phyloP scores from a whole-genome alignment of 2,797 vertebrate species.

The Euthynnus affinis region DNA sequence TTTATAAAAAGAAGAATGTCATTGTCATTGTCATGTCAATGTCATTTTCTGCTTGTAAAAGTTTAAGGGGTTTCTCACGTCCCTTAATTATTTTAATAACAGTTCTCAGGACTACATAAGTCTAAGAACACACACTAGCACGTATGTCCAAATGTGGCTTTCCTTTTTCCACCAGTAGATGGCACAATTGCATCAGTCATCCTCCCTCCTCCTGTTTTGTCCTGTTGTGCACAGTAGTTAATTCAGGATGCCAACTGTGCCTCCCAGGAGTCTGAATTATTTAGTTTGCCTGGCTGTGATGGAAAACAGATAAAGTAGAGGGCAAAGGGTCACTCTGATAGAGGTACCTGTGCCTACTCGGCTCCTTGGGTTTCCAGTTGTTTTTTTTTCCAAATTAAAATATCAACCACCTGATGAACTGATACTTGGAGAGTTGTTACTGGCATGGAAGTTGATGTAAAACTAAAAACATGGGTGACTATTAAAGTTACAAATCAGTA shows the following conservation, averaged over 20 bases:
- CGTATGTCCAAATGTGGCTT: neutral
- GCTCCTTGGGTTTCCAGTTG: slow-evolving; percentile 40
- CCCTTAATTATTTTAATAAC: neutral
- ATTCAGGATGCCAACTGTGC: slow-evolving; percentile 19
- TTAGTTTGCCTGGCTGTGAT: slow-evolving; percentile 62
- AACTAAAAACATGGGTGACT: neutral
- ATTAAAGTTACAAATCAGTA: too few relatives aligned
- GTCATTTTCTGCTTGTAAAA: neutral
- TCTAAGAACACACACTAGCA: neutral
- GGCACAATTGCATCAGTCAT: slow-evolving; percentile 28
- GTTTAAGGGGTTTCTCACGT: neutral
- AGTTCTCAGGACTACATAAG: neutral
- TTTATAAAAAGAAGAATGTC: neutral
- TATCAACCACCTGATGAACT: slow-evolving; percentile 5
- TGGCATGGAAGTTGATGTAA: neutral
- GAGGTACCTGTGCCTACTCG: neutral
- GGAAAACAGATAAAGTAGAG: slow-evolving; percentile 56
- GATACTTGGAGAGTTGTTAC: neutral
- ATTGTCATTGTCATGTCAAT: too few relatives aligned
- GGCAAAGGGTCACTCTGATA: slow-evolving; percentile 29
- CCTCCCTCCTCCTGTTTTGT: neutral
- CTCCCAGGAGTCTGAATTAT: slow-evolving; percentile 65
- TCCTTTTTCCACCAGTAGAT: slow-evolving; percentile 56
- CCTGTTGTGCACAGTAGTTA: neutral
- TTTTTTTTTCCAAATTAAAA: neutral